Conservation (phyloP, 1,140 invertebrate species). For the Temnothorax longispinosus region DNA sequence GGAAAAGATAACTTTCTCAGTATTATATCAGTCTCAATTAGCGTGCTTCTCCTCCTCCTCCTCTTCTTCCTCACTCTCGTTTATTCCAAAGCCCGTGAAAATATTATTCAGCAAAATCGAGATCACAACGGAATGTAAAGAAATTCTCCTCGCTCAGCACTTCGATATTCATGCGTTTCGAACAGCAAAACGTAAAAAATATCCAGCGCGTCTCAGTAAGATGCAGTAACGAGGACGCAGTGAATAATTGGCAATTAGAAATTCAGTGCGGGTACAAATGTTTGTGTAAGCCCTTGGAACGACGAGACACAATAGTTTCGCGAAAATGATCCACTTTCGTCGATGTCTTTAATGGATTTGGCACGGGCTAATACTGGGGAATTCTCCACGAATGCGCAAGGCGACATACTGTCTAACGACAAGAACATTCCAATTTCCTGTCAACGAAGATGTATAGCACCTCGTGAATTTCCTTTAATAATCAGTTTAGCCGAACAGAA, state of each 20-base stretch:
- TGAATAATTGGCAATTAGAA: slow-evolving; percentile 34
- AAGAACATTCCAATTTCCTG: slow-evolving; percentile 9
- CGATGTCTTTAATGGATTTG: slow-evolving; percentile 60
- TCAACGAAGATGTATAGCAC: not conserved
- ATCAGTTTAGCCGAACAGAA: not conserved
- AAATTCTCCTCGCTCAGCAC: not conserved
- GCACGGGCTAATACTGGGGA: slow-evolving; percentile 68
- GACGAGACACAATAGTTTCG: slow-evolving; percentile 20
- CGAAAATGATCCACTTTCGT: not conserved
- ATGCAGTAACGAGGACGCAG: not conserved
- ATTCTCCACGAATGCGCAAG: slow-evolving; percentile 19
- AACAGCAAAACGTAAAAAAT: not conserved
- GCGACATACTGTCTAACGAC: slow-evolving; percentile 19
- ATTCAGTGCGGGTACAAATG: slow-evolving; percentile 2
- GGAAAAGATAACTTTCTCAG: slow-evolving; percentile 72
- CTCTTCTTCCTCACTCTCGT: slow-evolving; percentile 9
- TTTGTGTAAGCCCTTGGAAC: not conserved
- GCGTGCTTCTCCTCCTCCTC: not conserved
- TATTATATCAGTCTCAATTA: slow-evolving; percentile 71
- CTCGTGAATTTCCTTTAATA: slow-evolving; percentile 29
- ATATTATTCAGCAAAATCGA: slow-evolving; percentile 64
- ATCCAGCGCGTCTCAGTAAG: not conserved
- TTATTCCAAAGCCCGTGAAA: slow-evolving; percentile 11
- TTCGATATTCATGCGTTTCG: not conserved
- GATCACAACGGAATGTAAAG: slow-evolving; percentile 22